These are phyloP conservation scores for Torymus auratus DNA, from an alignment of 2,888 invertebrate genomes.

Conservation along the genomic window DNA sequence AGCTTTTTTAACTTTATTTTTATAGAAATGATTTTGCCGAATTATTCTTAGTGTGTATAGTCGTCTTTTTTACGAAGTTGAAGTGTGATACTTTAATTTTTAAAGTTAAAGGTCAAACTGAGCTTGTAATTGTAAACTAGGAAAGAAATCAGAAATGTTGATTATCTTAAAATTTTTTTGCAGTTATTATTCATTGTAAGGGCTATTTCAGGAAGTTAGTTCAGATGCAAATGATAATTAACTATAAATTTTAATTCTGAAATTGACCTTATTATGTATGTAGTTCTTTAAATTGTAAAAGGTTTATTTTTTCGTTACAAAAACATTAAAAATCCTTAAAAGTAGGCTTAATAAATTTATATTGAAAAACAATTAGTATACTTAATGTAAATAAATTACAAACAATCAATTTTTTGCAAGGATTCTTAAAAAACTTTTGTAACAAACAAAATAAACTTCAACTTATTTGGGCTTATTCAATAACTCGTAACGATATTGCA, in stretches of 20 bases:
- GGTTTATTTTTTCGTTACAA: conserved; percentile 26
- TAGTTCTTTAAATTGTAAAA: background rate
- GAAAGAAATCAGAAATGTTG: conserved; percentile 24
- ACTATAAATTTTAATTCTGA: no score
- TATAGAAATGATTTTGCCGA: conserved; percentile 55
- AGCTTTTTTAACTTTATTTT: conserved; percentile 56
- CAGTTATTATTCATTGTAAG: conserved; percentile 32
- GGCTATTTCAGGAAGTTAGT: conserved; percentile 32
- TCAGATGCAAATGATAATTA: conserved; percentile 34
- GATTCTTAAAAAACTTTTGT: conserved; percentile 49
- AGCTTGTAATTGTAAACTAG: conserved; percentile 54
- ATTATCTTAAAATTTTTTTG: conserved; percentile 25
- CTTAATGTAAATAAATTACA: conserved; percentile 51
- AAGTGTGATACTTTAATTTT: conserved; percentile 49
- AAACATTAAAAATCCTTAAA: conserved; percentile 15
- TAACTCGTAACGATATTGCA: no score
- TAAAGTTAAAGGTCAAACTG: conserved; percentile 47
- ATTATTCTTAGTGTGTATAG: conserved; percentile 52
- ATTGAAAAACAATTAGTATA: conserved; percentile 36
- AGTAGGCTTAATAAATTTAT: conserved; percentile 35
- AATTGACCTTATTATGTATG: no score
- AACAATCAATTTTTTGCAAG: conserved; percentile 50
- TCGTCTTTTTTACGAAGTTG: conserved; percentile 45
- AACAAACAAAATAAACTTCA: conserved; percentile 39
- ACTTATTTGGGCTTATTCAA: background rate